These are phyloP conservation scores for Pelochelys cantorii DNA, from an alignment of 2,797 vertebrate genomes.

Conservation along the genomic window DNA sequence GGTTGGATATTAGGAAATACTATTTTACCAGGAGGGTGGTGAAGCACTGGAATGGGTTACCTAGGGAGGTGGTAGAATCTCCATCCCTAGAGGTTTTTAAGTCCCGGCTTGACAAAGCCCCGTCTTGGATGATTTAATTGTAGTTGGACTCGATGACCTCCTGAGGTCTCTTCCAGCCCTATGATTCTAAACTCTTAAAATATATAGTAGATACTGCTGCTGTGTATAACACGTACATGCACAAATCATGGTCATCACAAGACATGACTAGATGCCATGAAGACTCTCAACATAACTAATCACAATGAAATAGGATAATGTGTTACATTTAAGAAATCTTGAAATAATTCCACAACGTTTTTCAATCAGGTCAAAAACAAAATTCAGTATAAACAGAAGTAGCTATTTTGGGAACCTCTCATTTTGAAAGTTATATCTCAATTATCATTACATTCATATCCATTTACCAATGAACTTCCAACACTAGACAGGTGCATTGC, in stretches of 20 bases:
- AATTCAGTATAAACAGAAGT: background rate
- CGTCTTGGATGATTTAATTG: too few relatives aligned
- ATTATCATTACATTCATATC: background rate
- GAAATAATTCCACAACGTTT: background rate
- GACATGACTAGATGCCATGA: background rate
- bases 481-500: background rate
- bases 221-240: background rate
- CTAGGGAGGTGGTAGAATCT: too few relatives aligned
- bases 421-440: background rate
- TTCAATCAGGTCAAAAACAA: background rate
- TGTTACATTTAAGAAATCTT: background rate
- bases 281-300: background rate
- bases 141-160: too few relatives aligned
- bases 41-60: too few relatives aligned
- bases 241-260: too few relatives aligned
- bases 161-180: too few relatives aligned
- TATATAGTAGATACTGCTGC: background rate
- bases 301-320: background rate
- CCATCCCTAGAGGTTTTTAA: too few relatives aligned
- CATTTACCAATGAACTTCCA: background rate
- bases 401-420: background rate
- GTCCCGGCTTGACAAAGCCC: too few relatives aligned
- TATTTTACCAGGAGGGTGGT: too few relatives aligned
- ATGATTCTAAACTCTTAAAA: too few relatives aligned
- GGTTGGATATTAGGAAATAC: too few relatives aligned